Percentiles rank a stretch among this genome's conserved stretches.
Conservation (phyloP, 2,113 vertebrate genomes). For the Mixornis gularis region DNA sequence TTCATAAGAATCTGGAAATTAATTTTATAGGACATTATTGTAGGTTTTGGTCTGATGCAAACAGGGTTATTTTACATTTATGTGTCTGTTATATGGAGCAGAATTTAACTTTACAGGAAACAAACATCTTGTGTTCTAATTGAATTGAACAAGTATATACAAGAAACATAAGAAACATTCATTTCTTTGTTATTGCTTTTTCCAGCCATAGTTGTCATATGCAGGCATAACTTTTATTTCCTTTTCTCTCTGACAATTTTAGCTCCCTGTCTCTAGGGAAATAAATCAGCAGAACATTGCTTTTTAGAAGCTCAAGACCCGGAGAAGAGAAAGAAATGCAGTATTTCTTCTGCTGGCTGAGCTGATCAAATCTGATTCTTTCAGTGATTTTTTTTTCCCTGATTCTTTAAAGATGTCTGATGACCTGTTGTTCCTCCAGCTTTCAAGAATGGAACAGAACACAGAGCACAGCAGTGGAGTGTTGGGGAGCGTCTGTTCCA, state of each 20-base stretch:
- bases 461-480: not conserved
- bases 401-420: not conserved
- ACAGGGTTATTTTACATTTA: not conserved
- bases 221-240: not conserved
- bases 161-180: not conserved
- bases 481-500: not conserved
- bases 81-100: not conserved
- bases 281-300: not conserved
- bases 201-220: not conserved
- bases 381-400: not conserved
- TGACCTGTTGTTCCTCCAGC: not conserved
- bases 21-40: not conserved
- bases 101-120: not conserved
- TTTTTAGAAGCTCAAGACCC: not conserved
- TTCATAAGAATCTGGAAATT: not conserved
- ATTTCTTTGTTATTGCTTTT: slow-evolving; percentile 13
- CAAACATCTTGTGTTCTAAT: not conserved
- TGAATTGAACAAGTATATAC: slow-evolving; percentile 6
- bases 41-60: not conserved
- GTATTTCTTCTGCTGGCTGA: not conserved
- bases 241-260: not conserved
- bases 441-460: not conserved
- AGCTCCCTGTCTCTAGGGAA: not conserved
- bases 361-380: not conserved
- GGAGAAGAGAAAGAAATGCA: not conserved